Conservation (phyloP, 2,888 invertebrate species). For the Cacoxenus indagator region DNA sequence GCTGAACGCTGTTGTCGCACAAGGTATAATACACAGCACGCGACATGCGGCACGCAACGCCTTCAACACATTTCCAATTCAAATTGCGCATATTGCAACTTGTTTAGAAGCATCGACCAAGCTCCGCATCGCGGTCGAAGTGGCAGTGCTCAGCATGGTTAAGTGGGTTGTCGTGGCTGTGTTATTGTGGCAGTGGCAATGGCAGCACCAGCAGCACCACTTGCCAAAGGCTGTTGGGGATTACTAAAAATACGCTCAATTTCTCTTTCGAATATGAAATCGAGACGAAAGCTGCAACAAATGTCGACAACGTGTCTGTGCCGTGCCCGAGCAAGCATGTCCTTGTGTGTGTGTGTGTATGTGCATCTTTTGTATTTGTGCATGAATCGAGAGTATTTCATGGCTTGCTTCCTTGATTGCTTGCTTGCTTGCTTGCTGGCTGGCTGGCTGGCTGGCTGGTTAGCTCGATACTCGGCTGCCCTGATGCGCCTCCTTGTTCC, state of each 20-base stretch:
- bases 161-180: background rate
- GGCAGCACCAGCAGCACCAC: slow-evolving; percentile 25
- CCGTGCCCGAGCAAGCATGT: background rate
- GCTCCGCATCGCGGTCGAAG: background rate
- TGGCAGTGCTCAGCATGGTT: background rate
- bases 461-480: background rate
- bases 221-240: slow-evolving; percentile 23
- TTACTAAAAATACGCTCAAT: slow-evolving; percentile 43
- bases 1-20: background rate
- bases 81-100: slow-evolving; percentile 55
- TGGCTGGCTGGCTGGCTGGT: background rate
- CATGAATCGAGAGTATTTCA: background rate
- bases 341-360: background rate
- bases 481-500: background rate
- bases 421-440: background rate
- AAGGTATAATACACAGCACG: slow-evolving; percentile 38
- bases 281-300: background rate
- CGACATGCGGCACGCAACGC: slow-evolving; percentile 51
- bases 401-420: background rate
- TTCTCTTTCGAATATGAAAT: slow-evolving; percentile 29
- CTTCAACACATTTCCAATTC: slow-evolving; percentile 54
- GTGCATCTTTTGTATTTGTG: background rate
- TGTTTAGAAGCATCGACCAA: slow-evolving; percentile 31
- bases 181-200: background rate
- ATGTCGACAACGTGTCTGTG: background rate